Conservation (phyloP, 2,797 vertebrate genomes). For the Periophthalmus magnuspinnatus region DNA sequence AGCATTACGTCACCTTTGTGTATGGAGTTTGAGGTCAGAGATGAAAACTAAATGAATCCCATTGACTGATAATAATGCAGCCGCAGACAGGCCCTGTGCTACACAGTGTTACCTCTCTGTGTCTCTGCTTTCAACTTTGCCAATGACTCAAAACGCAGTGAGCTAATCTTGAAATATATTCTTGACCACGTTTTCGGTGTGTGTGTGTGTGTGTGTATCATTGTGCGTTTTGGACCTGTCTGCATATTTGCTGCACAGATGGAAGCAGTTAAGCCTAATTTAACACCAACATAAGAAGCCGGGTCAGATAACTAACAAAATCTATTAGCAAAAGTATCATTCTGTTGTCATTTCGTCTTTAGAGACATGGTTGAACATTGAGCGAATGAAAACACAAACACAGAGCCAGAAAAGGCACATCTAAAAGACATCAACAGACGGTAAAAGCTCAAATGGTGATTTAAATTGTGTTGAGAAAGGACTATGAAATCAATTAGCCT, state of each 20-base stretch:
- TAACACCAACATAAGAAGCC: constrained; percentile 68
- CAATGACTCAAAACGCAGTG: constrained; percentile 55
- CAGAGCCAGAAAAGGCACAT: constrained; percentile 33
- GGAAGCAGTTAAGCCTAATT: constrained; percentile 75
- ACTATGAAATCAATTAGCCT: constrained; percentile 27
- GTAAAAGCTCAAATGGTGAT: constrained; percentile 16
- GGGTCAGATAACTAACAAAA: constrained; percentile 75
- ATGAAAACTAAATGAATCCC: constrained; percentile 61
- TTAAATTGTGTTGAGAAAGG: constrained; percentile 25
- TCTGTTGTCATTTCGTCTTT: constrained; percentile 68
- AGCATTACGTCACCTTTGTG: constrained; percentile 57
- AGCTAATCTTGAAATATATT: constrained; percentile 54
- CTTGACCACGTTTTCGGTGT: constrained; percentile 42
- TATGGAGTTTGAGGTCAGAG: constrained; percentile 53
- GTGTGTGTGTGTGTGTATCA: constrained; percentile 46
- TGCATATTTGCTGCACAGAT: constrained; percentile 66
- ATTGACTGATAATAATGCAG: constrained; percentile 61
- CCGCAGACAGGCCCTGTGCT: constrained; percentile 40
- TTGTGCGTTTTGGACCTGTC: constrained; percentile 51
- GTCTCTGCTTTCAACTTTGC: constrained; percentile 34
- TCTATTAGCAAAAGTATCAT: constrained; percentile 75
- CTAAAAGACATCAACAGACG: constrained; percentile 27
- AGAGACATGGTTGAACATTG: constrained; percentile 44
- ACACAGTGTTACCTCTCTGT: constrained; percentile 23
- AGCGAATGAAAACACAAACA: constrained; percentile 56